Conservation (phyloP, 2,113 vertebrate species). For the Chloropsis hardwickii region DNA sequence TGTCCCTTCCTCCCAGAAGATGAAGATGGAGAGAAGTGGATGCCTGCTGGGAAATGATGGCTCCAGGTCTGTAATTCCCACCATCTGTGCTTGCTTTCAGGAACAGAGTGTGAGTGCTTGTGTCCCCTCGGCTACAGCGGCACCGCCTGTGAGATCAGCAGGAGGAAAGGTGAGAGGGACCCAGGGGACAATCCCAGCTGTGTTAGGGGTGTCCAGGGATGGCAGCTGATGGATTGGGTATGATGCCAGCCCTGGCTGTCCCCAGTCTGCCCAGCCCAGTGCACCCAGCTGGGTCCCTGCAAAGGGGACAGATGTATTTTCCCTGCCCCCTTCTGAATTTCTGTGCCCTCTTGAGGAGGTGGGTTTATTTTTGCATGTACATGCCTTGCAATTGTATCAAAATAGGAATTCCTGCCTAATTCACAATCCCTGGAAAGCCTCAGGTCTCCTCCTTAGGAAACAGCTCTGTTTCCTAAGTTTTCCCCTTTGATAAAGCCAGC, state of each 20-base stretch:
- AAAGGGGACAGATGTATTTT: not conserved
- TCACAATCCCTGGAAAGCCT: not conserved
- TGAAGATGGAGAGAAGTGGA: not conserved
- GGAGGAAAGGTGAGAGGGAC: conserved; percentile 67
- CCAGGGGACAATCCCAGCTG: not conserved
- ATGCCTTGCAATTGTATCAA: not conserved
- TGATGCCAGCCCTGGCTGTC: not conserved
- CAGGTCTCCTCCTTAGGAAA: not conserved
- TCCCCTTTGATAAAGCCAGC: not conserved
- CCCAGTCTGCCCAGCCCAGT: not conserved
- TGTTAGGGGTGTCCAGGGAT: accelerated
- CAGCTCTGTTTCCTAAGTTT: not conserved
- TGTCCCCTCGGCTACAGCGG: conserved; percentile 84
- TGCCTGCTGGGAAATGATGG: not conserved
- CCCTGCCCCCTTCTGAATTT: not conserved
- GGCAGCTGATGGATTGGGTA: not conserved
- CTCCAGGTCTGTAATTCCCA: not conserved
- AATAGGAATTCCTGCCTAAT: not conserved
- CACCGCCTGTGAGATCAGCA: conserved; percentile 80
- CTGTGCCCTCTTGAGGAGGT: accelerated
- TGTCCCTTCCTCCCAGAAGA: not conserved
- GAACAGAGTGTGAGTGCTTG: conserved; percentile 82
- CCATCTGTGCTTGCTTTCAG: conserved; percentile 61
- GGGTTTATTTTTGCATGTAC: not conserved
- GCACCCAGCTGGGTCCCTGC: not conserved